phyloP scores from a whole-genome alignment of 37 sponge, comb jelly and placozoan genomes.

The Ianthella basta region DNA sequence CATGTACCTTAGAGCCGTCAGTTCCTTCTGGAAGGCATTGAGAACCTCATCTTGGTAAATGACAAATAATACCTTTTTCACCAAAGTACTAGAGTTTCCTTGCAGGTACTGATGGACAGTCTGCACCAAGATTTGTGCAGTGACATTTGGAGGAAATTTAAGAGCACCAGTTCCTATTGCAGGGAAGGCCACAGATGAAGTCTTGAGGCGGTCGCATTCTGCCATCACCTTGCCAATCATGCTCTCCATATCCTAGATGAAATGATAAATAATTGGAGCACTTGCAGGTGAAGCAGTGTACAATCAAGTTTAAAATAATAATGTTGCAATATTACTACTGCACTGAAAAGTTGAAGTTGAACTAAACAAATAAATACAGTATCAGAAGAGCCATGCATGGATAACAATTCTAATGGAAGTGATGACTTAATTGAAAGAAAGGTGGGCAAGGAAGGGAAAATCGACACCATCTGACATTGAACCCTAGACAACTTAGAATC shows the following conservation, averaged over 20 bases:
- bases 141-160: constrained; percentile 43
- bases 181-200: constrained; percentile 57
- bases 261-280: background rate
- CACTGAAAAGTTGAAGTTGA: too few relatives aligned
- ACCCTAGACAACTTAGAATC: too few relatives aligned
- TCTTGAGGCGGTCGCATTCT: constrained; percentile 17
- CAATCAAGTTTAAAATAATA: too few relatives aligned
- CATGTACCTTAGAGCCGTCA: background rate
- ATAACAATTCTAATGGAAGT: too few relatives aligned
- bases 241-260: constrained; percentile 35
- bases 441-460: too few relatives aligned
- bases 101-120: constrained; percentile 18
- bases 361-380: too few relatives aligned
- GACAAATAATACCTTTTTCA: constrained; percentile 41
- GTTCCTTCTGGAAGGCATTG: constrained; percentile 31
- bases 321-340: too few relatives aligned
- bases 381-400: too few relatives aligned
- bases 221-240: constrained; percentile 43
- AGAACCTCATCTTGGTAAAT: constrained; percentile 44
- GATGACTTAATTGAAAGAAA: too few relatives aligned
- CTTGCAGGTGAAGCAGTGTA: too few relatives aligned
- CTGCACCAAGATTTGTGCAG: constrained; percentile 36
- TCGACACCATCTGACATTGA: too few relatives aligned
- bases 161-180: constrained; percentile 71
- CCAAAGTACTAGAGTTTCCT: constrained; percentile 1